Evolutionary conservation across 2,113 vertebrate species (phyloP), one percentile per base, ranked within the genome.

Genomic region (Apeltes quadracus): DNA sequence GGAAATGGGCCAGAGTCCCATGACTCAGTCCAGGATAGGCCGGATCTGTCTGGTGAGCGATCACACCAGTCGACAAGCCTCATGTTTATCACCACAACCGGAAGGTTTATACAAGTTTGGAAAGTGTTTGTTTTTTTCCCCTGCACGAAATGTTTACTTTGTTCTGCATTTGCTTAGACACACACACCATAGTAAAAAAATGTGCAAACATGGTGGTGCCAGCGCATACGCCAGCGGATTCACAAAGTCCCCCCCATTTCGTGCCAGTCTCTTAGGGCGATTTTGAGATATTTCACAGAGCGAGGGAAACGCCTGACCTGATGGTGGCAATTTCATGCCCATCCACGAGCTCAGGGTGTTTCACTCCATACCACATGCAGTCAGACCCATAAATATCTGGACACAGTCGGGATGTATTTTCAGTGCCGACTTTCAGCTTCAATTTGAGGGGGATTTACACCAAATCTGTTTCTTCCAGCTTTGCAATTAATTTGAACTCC

Each of bases 1-100:
- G 0, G 97, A 99, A 86, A 94, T 96, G 29, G 95, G 96, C 0
- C 95, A 98, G 90, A 98, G 94, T 90, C 97, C 97, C 0, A 95
- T 97, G 4, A 91, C 97, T 55, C 96, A 98, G 36, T 97, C 98
- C 72, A 95, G 98, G 76, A 98, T 99, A 0, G 98, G 98, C 5
- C 95, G 98, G 80, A 99, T 99, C 88, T 99, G 98, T 90, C 90
- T 99, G 95, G 98, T 99, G 91, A 23, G 95, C 92, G 78, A 75
- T 84, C 61, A 50, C 62, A 66, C 22, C 66, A 74, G 63, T 76
- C 55, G 58, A 29, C 68, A 79, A 78, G 68, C 34, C 74, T 65
- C 62, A 70, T 70, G 59, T 72, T 70, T 58, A 54, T 46, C 75
- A 69, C 83, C 53, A 54, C 69, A 15, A 23, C 34, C 71, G 59